These are phyloP conservation scores for Kryptopterus vitreolus DNA, from an alignment of 2,797 vertebrate genomes.

Conservation along the genomic window DNA sequence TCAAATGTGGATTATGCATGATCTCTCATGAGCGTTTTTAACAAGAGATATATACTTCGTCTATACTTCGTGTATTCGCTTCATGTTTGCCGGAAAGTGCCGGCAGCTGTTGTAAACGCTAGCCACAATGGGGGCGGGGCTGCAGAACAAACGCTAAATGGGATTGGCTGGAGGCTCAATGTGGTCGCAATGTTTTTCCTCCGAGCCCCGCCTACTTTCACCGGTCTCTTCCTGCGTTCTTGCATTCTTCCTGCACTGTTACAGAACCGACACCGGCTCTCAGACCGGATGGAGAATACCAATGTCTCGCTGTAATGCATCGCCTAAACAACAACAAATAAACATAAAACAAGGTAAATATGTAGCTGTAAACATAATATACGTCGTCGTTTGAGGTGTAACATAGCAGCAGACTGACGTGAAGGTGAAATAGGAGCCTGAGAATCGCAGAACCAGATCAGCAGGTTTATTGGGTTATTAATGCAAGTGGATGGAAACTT, in stretches of 20 bases:
- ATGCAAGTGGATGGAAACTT: neutral
- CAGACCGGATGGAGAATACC: neutral
- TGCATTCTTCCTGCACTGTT: too few relatives aligned
- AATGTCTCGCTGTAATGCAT: neutral
- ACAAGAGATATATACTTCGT: too few relatives aligned
- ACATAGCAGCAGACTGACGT: neutral
- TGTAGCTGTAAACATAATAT: neutral
- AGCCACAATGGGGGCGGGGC: constrained; percentile 22
- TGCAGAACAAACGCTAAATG: neutral
- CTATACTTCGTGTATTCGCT: too few relatives aligned
- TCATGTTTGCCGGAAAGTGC: constrained; percentile 41
- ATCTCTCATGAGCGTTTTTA: too few relatives aligned
- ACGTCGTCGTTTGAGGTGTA: neutral
- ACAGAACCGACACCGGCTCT: neutral
- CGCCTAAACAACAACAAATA: neutral
- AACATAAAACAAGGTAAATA: constrained; percentile 5
- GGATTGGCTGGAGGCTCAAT: constrained; percentile 39
- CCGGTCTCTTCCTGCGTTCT: neutral
- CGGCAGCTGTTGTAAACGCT: constrained; percentile 33
- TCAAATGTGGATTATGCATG: too few relatives aligned
- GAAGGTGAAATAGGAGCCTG: neutral
- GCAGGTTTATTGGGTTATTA: neutral
- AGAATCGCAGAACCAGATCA: neutral
- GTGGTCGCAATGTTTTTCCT: constrained; percentile 37
- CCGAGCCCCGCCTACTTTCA: constrained; percentile 34